phyloP scores from a whole-genome alignment of 2,113 vertebrate genomes.

The Dolichallabes microphthalmus region DNA sequence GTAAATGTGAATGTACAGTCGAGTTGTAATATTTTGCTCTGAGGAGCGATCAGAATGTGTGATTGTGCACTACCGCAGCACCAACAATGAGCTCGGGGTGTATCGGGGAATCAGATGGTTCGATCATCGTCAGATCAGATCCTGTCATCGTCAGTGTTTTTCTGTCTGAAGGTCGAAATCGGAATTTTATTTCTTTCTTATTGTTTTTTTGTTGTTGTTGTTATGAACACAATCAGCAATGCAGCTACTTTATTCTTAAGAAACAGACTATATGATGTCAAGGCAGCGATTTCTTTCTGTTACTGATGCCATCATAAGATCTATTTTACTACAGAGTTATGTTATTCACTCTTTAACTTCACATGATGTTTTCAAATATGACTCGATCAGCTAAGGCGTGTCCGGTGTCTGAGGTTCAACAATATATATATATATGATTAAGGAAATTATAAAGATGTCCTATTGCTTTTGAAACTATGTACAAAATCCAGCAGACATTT shows the following conservation, averaged over 20 bases:
- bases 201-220: not conserved
- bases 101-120: not conserved
- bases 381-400: not conserved
- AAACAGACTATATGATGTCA: not conserved
- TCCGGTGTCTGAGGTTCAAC: not conserved
- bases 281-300: not conserved
- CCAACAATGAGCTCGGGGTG: not conserved
- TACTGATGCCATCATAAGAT: not conserved
- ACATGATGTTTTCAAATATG: not conserved
- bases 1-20: not conserved
- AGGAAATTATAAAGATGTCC: too few relatives aligned
- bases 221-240: not conserved
- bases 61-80: not conserved
- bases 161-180: not conserved
- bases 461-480: too few relatives aligned
- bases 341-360: not conserved
- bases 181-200: not conserved
- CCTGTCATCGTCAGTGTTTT: not conserved
- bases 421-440: not conserved
- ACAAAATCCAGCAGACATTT: not conserved
- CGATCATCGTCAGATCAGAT: too few relatives aligned
- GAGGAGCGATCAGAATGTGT: not conserved
- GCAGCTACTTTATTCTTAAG: constrained; percentile 1
- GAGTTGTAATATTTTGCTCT: not conserved
- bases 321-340: not conserved